Evolutionary conservation across 2,888 invertebrate species (phyloP).

Genomic region (Drosophila maculinotata): DNA sequence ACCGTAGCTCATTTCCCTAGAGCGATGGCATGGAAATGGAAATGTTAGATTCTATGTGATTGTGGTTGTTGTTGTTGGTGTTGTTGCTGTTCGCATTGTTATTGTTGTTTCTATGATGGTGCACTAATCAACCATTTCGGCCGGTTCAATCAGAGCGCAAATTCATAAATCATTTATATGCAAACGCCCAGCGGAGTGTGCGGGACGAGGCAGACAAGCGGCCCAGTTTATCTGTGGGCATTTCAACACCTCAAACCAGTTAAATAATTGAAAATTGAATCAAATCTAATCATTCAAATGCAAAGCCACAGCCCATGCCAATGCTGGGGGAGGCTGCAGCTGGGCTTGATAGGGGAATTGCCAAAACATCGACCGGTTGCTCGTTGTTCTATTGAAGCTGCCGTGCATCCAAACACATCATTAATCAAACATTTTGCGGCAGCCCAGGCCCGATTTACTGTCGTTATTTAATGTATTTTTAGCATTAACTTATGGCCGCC

Average conservation of each 20-base stretch:
- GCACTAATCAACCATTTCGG: constrained; percentile 76
- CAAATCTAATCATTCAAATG: constrained; percentile 80
- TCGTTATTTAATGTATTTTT: constrained; percentile 58
- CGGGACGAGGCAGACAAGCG: constrained; percentile 1
- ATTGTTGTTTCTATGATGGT: constrained; percentile 61
- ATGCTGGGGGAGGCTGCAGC: constrained; percentile 9
- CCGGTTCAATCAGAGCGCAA: constrained; percentile 72
- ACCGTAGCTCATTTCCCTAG: constrained; percentile 70
- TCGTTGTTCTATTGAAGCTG: constrained; percentile 21
- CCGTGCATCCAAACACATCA: constrained; percentile 58
- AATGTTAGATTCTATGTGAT: constrained; percentile 23
- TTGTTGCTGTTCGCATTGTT: constrained; percentile 25
- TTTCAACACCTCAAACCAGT: constrained; percentile 77
- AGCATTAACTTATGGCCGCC: constrained; percentile 50
- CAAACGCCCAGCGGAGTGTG: constrained; percentile 47
- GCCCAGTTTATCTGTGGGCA: constrained; percentile 53
- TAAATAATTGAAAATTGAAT: constrained; percentile 81
- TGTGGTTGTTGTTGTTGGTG: constrained; percentile 37
- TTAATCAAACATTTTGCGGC: constrained; percentile 76
- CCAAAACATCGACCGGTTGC: constrained; percentile 25
- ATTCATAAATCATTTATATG: constrained; percentile 79
- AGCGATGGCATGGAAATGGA: constrained; percentile 52
- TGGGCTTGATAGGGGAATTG: constrained; percentile 48
- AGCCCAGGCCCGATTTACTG: constrained; percentile 40
- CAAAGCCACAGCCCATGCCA: constrained; percentile 51